A percentile compares a stretch with the other conserved stretches of the same genome.
Evolutionary conservation across 1,140 invertebrate species (phyloP).

Genomic region (Tetranychus cinnabarinus): DNA sequence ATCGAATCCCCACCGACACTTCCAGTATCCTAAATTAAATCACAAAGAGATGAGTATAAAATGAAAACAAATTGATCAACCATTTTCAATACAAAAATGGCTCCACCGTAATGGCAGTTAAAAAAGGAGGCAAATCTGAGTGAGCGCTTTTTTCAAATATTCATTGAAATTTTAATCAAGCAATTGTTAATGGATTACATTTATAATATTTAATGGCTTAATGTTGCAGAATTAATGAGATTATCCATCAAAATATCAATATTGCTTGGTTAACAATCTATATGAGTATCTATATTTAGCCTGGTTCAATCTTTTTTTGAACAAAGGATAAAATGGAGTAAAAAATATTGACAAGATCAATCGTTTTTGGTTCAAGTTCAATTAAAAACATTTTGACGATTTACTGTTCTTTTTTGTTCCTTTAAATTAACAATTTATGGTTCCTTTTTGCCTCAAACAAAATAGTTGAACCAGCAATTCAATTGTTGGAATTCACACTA

Average conservation of each 20-base stretch:
- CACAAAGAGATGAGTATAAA: neutral
- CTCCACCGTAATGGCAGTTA: neutral
- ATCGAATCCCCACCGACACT: conserved; percentile 44
- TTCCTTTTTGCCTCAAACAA: neutral
- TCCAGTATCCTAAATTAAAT: conserved; percentile 40
- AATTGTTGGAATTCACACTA: too few relatives aligned
- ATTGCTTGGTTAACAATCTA: too few relatives aligned
- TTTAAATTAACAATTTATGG: neutral
- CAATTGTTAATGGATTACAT: neutral
- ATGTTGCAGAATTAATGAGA: too few relatives aligned
- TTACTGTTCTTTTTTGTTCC: neutral
- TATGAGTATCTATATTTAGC: too few relatives aligned
- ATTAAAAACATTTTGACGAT: neutral
- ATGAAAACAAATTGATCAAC: neutral
- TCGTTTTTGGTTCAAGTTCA: too few relatives aligned
- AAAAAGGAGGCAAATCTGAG: neutral
- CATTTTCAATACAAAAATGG: neutral
- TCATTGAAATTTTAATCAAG: neutral
- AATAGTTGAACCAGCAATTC: neutral
- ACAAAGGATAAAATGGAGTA: too few relatives aligned
- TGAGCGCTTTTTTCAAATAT: neutral
- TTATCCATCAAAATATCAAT: too few relatives aligned
- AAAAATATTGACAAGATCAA: too few relatives aligned
- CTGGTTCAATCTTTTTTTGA: too few relatives aligned
- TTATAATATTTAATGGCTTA: neutral